Conservation (phyloP, 2,113 vertebrate genomes). For the Poecile atricapillus region DNA sequence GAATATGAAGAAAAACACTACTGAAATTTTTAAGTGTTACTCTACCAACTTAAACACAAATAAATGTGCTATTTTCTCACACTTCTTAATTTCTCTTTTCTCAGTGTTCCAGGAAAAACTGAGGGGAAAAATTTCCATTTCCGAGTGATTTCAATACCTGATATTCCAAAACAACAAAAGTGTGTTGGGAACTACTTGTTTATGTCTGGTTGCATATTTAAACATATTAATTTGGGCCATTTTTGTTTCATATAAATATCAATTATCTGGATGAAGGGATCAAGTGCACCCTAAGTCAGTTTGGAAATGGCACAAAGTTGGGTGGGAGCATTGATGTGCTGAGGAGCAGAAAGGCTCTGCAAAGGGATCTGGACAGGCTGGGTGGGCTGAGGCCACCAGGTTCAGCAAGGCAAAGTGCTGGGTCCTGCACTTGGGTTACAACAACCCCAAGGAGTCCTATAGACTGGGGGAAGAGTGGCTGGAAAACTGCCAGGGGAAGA, state of each 20-base stretch:
- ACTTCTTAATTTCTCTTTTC: background rate
- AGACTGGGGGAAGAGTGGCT: background rate
- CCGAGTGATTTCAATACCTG: background rate
- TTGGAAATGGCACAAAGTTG: background rate
- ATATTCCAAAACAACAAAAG: background rate
- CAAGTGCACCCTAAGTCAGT: background rate
- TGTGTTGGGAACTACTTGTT: background rate
- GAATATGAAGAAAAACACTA: background rate
- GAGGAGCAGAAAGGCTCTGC: background rate
- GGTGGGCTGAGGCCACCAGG: background rate
- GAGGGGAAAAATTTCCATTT: background rate
- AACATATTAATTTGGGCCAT: accelerated
- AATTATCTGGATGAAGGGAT: background rate
- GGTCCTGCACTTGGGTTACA: background rate
- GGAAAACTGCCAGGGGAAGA: background rate
- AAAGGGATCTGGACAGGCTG: background rate
- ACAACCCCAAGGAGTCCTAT: background rate
- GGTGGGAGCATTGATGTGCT: background rate
- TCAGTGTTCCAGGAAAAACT: background rate
- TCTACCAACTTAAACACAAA: background rate
- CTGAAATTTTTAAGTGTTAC: background rate
- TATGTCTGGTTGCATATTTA: background rate
- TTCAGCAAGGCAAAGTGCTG: background rate
- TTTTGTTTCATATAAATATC: background rate
- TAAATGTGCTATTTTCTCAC: background rate